Evolutionary conservation across 1,140 invertebrate genomes (phyloP).

Genomic region (Oedothorax gibbosus): DNA sequence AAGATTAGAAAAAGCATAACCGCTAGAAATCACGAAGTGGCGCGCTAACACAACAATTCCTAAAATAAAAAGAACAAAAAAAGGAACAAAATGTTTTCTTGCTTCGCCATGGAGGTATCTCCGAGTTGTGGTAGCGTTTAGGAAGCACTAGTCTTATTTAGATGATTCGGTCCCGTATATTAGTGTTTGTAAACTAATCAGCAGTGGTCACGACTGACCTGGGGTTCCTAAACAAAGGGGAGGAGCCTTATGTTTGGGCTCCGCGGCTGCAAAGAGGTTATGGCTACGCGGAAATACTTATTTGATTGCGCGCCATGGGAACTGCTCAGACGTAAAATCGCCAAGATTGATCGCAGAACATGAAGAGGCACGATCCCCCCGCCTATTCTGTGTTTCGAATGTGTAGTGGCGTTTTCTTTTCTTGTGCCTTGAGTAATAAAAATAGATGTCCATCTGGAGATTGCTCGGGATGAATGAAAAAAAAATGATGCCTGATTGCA

Average conservation of each 20-base stretch:
- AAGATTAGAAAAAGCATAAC: conserved; percentile 33
- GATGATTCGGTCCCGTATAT: conserved; percentile 34
- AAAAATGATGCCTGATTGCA: too few relatives aligned
- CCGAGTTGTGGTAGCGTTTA: conserved; percentile 23
- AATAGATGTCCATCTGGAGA: conserved; percentile 15
- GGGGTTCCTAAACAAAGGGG: conserved; percentile 37
- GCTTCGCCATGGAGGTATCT: too few relatives aligned
- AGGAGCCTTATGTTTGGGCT: not conserved
- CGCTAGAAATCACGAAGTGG: conserved; percentile 32
- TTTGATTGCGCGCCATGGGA: conserved; percentile 23
- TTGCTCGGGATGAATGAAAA: not conserved
- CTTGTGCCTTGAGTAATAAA: conserved; percentile 11
- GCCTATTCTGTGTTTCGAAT: conserved; percentile 45
- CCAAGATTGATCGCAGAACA: conserved; percentile 41
- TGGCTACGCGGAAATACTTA: conserved; percentile 52
- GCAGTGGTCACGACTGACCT: conserved; percentile 45
- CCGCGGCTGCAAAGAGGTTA: conserved; percentile 6
- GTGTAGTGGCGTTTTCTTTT: not conserved
- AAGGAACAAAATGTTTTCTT: too few relatives aligned
- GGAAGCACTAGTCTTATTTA: conserved; percentile 40
- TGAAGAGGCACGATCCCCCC: conserved; percentile 16
- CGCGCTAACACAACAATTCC: conserved; percentile 28
- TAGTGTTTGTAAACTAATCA: conserved; percentile 51
- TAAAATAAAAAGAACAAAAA: not conserved
- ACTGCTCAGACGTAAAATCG: conserved; percentile 37